Conservation (phyloP, 2,888 invertebrate species). For the Sarcophaga carnaria region DNA sequence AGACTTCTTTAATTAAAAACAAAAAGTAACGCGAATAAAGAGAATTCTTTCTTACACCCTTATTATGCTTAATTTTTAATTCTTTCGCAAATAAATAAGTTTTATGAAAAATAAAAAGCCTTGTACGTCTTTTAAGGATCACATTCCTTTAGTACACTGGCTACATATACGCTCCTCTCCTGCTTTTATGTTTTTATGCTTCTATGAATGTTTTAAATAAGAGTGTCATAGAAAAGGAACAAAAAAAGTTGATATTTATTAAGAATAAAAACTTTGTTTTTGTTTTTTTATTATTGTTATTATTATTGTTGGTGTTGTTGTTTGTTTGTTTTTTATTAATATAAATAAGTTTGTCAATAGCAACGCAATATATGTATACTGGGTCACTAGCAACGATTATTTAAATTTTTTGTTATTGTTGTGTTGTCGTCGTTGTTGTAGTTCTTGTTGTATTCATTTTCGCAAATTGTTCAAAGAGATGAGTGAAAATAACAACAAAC, state of each 20-base stretch:
- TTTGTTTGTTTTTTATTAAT: slow-evolving; percentile 29
- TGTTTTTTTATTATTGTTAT: slow-evolving; percentile 5
- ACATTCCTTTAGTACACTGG: slow-evolving; percentile 23
- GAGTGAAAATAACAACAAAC: slow-evolving; percentile 20
- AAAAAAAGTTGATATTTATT: slow-evolving; percentile 59
- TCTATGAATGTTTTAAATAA: not conserved
- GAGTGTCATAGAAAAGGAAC: slow-evolving; percentile 45
- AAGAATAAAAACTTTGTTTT: slow-evolving; percentile 49
- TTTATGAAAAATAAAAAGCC: not conserved
- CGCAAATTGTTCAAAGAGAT: slow-evolving; percentile 35
- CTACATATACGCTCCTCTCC: too few species aligned
- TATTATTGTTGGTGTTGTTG: not conserved
- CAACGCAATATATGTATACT: slow-evolving; percentile 33
- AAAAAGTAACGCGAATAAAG: too few species aligned
- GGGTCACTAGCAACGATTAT: slow-evolving; percentile 55
- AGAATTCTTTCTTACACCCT: too few species aligned
- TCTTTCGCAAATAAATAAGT: too few species aligned
- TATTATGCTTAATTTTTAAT: too few species aligned
- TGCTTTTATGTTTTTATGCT: not conserved
- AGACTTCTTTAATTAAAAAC: too few species aligned
- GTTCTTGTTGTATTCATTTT: slow-evolving; percentile 17
- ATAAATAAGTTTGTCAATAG: slow-evolving; percentile 56
- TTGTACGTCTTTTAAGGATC: not conserved
- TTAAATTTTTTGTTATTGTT: not conserved
- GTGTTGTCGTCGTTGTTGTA: not conserved